Evolutionary conservation across 2,113 vertebrate species (phyloP).

Genomic region (Pitta sordida): DNA sequence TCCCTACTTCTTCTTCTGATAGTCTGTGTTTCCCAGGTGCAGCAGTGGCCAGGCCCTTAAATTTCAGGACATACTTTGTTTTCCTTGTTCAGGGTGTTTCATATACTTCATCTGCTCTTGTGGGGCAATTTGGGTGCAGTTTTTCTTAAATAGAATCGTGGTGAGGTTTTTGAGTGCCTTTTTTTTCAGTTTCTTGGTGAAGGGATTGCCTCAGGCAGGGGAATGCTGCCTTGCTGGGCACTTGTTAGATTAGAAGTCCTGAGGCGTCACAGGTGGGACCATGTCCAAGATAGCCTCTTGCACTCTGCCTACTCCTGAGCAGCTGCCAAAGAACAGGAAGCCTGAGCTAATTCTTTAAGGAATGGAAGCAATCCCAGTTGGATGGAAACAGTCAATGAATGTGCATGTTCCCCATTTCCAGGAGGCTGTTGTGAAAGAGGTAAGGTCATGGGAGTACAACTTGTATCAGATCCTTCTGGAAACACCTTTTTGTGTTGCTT

Average conservation of each 20-base stretch:
- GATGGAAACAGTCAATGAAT: neutral
- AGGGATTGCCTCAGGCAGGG: neutral
- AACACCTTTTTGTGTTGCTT: neutral
- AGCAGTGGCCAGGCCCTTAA: neutral
- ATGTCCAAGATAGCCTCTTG: neutral
- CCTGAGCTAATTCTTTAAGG: neutral
- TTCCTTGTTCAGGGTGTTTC: neutral
- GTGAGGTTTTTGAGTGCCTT: neutral
- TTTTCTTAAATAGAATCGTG: neutral
- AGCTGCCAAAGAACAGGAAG: neutral
- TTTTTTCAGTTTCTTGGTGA: neutral
- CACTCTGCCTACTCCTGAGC: neutral
- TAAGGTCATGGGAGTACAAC: neutral
- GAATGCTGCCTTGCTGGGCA: neutral
- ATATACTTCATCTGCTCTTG: neutral
- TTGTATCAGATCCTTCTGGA: neutral
- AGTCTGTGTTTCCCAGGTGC: neutral
- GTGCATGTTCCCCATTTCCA: rapidly evolving
- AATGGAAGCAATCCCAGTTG: neutral
- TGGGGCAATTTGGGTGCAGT: neutral
- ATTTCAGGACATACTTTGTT: neutral
- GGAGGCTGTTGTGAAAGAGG: neutral
- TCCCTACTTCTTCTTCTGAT: neutral
- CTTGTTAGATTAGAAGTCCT: neutral
- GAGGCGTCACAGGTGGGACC: neutral